Conservation (phyloP, 1,140 invertebrate genomes). For the Micrasema longulum region DNA sequence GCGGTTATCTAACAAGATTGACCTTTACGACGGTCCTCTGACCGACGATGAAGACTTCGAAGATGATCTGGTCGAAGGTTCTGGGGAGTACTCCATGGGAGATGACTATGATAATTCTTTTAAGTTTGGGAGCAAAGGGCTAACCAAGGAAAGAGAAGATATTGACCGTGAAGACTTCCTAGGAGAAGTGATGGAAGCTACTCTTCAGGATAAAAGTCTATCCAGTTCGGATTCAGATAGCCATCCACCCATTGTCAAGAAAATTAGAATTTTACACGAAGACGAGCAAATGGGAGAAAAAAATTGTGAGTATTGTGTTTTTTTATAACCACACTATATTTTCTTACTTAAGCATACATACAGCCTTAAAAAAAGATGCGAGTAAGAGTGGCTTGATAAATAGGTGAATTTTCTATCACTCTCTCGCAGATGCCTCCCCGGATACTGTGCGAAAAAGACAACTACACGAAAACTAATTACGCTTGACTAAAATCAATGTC, state of each 20-base stretch:
- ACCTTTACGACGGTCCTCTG: slow-evolving; percentile 10
- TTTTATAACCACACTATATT: too few relatives aligned
- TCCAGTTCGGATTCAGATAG: slow-evolving; percentile 23
- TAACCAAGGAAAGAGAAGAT: slow-evolving; percentile 3
- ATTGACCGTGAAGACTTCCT: slow-evolving; percentile 40
- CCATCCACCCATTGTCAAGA: slow-evolving; percentile 40
- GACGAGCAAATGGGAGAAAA: slow-evolving; percentile 24
- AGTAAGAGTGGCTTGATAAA: too few relatives aligned
- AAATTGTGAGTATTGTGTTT: slow-evolving; percentile 25
- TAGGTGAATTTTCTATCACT: too few relatives aligned
- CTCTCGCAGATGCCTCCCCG: too few relatives aligned
- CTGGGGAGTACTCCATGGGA: not conserved
- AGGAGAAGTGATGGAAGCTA: slow-evolving; percentile 49
- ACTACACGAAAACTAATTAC: too few relatives aligned
- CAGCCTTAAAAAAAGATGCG: too few relatives aligned
- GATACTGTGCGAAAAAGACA: too few relatives aligned
- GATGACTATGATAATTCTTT: not conserved
- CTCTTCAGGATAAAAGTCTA: slow-evolving; percentile 35
- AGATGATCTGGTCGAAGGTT: slow-evolving; percentile 27
- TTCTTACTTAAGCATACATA: too few relatives aligned
- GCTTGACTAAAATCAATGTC: too few relatives aligned
- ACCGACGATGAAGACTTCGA: slow-evolving; percentile 23
- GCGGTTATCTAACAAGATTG: not conserved
- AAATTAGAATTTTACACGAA: slow-evolving; percentile 40
- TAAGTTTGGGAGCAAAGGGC: not conserved